Evolutionary conservation across 53 echinoderm and acorn worm species (phyloP).

Genomic region (Paelopatides confundens): DNA sequence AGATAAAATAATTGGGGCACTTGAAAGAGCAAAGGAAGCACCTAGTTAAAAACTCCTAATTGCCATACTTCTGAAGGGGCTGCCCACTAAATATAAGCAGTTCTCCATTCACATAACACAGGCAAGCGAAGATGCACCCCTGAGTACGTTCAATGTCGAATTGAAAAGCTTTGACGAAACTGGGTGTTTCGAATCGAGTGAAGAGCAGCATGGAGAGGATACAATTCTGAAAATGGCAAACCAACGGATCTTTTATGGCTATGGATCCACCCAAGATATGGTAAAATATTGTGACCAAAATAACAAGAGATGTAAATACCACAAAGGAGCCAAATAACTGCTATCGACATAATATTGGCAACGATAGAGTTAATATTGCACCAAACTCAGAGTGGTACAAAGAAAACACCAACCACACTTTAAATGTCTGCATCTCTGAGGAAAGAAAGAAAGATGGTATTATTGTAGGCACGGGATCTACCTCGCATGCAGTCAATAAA

Average conservation of each 20-base stretch:
- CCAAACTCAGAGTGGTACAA: too few species aligned
- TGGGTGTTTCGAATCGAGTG: neutral
- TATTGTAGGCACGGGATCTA: too few species aligned
- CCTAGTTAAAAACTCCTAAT: constrained; percentile 1
- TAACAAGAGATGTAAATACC: neutral
- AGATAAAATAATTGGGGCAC: too few species aligned
- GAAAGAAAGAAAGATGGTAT: too few species aligned
- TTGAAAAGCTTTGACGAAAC: constrained; percentile 1
- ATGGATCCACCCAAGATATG: too few species aligned
- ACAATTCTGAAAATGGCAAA: neutral
- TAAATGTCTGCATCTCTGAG: too few species aligned
- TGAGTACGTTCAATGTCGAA: neutral
- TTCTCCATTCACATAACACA: neutral
- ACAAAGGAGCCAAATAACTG: too few species aligned
- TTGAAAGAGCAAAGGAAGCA: too few species aligned
- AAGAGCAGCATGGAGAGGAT: neutral
- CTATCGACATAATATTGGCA: too few species aligned
- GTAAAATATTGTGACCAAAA: constrained; percentile 11
- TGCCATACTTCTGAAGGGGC: neutral
- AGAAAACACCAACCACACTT: too few species aligned
- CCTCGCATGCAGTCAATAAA: neutral
- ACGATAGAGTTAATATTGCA: too few species aligned
- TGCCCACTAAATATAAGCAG: neutral
- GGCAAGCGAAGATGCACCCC: neutral
- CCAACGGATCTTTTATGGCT: neutral